A percentile compares a stretch with the other conserved stretches of the same genome.
phyloP scores from a whole-genome alignment of 2,113 vertebrate genomes.

The Eidolon helvum region DNA sequence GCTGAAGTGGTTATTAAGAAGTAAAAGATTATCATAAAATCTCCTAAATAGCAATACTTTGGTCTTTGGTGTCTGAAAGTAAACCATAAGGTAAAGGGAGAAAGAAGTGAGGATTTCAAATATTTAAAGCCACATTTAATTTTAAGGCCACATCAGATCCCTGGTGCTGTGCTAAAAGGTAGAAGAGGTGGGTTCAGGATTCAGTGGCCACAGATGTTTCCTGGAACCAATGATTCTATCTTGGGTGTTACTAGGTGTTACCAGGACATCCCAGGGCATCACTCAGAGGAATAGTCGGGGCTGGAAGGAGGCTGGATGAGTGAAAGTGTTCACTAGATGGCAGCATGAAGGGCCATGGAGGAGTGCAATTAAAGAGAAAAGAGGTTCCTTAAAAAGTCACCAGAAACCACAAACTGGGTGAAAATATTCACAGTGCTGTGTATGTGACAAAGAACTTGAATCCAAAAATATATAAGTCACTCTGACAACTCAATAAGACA shows the following conservation, averaged over 20 bases:
- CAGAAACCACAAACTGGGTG: not conserved
- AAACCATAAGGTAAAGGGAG: not conserved
- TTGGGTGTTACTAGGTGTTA: too few species aligned
- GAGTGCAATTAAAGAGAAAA: not conserved
- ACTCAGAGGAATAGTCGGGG: too few species aligned
- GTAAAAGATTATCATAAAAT: not conserved
- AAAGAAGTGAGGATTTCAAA: not conserved
- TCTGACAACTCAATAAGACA: not conserved
- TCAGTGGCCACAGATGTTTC: not conserved
- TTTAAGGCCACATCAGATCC: not conserved
- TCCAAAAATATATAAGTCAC: not conserved
- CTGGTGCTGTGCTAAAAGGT: not conserved
- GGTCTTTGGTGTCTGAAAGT: not conserved
- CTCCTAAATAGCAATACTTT: not conserved
- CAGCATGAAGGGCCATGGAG: rapidly evolving
- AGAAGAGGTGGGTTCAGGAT: not conserved
- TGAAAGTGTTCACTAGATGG: not conserved
- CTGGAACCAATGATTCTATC: not conserved
- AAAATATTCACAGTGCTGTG: not conserved
- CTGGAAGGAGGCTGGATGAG: not conserved
- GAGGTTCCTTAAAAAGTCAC: not conserved
- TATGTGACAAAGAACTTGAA: not conserved
- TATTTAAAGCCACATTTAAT: not conserved
- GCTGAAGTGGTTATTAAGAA: not conserved
- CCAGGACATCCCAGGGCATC: too few species aligned